Conservation (phyloP, 1,140 invertebrate genomes). For the Lucilia sericata region DNA sequence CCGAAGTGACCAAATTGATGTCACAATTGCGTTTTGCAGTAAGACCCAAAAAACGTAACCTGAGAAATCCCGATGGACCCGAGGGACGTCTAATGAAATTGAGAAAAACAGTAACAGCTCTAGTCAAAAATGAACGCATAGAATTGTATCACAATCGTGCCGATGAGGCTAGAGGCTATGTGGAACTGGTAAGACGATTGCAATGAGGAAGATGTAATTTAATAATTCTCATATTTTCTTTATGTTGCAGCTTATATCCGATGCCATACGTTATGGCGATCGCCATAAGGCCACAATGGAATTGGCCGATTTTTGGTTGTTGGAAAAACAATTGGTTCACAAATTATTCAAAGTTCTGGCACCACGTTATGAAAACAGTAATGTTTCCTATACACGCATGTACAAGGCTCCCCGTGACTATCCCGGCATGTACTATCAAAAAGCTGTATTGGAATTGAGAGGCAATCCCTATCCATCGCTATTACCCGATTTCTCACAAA, state of each 20-base stretch:
- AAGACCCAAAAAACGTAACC: slow-evolving; percentile 71
- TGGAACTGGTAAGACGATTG: slow-evolving; percentile 76
- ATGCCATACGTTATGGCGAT: slow-evolving; percentile 89
- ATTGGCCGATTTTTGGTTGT: slow-evolving; percentile 87
- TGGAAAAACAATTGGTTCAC: slow-evolving; percentile 90
- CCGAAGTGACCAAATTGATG: slow-evolving; percentile 78
- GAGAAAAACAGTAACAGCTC: slow-evolving; percentile 83
- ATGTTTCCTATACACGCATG: slow-evolving; percentile 79
- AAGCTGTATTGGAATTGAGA: slow-evolving; percentile 82
- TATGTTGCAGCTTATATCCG: slow-evolving; percentile 81
- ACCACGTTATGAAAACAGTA: slow-evolving; percentile 82
- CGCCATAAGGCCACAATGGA: slow-evolving; percentile 88
- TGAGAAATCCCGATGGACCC: slow-evolving; percentile 78
- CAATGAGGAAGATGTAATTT: not conserved
- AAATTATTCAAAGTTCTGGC: slow-evolving; percentile 94
- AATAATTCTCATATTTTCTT: not conserved
- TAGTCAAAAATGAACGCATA: slow-evolving; percentile 90
- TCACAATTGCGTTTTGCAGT: slow-evolving; percentile 79
- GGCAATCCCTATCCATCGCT: slow-evolving; percentile 79
- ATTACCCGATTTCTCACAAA: slow-evolving; percentile 70
- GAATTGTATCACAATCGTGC: slow-evolving; percentile 81
- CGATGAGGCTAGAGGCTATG: slow-evolving; percentile 90
- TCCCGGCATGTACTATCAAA: slow-evolving; percentile 70
- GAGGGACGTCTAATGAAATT: slow-evolving; percentile 82
- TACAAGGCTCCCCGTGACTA: slow-evolving; percentile 76